Base-by-base conservation (phyloP, 1,140 invertebrate genomes). In the Bactericera cockerelli region DNA sequence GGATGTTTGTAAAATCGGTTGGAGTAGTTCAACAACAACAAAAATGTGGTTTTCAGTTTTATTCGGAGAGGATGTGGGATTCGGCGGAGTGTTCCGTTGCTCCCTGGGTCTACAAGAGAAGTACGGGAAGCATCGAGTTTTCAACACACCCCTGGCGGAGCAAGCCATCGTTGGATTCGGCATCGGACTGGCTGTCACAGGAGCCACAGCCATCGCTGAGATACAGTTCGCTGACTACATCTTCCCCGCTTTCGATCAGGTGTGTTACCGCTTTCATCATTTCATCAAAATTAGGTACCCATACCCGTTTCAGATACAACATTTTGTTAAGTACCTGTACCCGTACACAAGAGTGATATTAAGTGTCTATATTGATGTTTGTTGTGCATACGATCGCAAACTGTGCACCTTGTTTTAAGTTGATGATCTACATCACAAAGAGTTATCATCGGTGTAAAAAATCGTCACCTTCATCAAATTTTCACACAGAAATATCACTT, bases 191-290 rank as follows among this genome's bases (percentile, higher is more conserved):
- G 95, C 96, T 0, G 84, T 81, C 4, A 76, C 80, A 1, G 96
- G 95, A 11, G 77, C 86, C 0, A 98, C 91, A 1, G 89, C 94
- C 0, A 93, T 99, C 62, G 95, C 94, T 16, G 96, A 99, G 78
- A 98, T 99, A 68, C 97, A 99, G 74, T 99, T 99, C 78, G 94
- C 93, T 6, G 97, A 99, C 76, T 99, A 99, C 67, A 99, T 99
- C 64, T 98, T 90, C 70, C 96, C 97, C 16, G 96, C 94, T 1
- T 98, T 99, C 75, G 97, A 99, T 78, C 96, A 99, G 78, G 90
- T 93, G 67, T 11, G n/a, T 42, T 58, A 21, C 2, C 54, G 24
- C 26, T 33, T 26, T n/a, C n/a, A n/a, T n/a, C n/a, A n/a, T n/a
- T n/a, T n/a, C 16, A 26, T 38, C 2, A 14, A 24, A 22, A 36